Conservation (phyloP, 2,113 vertebrate species). For the Tringa solitaria region DNA sequence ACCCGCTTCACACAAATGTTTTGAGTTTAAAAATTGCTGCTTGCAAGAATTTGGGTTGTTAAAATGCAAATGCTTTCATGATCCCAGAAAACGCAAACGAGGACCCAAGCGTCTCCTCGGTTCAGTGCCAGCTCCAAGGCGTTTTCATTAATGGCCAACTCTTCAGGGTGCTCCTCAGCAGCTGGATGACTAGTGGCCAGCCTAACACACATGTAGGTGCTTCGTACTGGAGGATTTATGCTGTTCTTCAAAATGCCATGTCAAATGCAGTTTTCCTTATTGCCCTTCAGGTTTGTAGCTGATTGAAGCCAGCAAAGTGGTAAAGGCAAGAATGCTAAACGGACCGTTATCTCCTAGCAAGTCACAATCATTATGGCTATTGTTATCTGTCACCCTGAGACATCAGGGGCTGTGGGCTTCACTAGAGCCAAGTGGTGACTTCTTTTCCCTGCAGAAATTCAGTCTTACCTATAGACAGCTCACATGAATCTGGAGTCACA, state of each 20-base stretch:
- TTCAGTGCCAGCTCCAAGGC: not conserved
- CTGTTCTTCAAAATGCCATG: rapidly evolving
- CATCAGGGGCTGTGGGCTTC: not conserved
- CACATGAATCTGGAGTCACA: not conserved
- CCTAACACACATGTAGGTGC: not conserved
- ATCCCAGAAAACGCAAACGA: not conserved
- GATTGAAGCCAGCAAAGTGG: not conserved
- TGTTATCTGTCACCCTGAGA: not conserved
- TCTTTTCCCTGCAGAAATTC: not conserved
- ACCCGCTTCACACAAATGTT: not conserved
- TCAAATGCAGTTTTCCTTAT: not conserved
- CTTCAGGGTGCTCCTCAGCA: not conserved
- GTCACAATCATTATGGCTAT: not conserved
- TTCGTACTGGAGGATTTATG: not conserved
- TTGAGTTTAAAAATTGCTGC: not conserved
- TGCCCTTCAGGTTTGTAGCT: not conserved
- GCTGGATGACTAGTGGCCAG: not conserved
- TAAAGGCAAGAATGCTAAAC: not conserved
- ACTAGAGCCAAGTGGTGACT: not conserved
- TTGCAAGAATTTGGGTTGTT: not conserved
- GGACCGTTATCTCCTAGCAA: not conserved
- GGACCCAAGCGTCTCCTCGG: not conserved
- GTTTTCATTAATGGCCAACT: not conserved
- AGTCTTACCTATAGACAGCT: not conserved
- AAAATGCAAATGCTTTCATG: not conserved